phyloP scores from a whole-genome alignment of 2,888 invertebrate species.

The Cataglyphis altisquamis region DNA sequence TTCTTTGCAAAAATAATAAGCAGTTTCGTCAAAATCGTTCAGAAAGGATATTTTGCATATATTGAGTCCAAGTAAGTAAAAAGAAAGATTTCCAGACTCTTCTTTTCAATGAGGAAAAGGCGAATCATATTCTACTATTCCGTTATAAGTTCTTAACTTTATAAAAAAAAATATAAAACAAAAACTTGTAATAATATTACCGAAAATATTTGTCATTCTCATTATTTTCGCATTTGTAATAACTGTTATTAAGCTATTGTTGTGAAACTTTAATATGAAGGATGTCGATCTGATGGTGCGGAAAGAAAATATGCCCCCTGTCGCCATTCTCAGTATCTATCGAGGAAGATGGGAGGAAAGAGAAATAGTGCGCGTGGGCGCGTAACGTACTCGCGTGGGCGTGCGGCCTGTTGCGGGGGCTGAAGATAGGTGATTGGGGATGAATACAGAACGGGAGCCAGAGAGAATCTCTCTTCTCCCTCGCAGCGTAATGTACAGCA shows the following conservation, averaged over 20 bases:
- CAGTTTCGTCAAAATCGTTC: background rate
- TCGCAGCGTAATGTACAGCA: background rate
- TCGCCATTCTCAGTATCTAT: background rate
- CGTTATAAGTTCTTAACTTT: background rate
- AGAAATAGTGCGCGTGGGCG: slow-evolving; percentile 48
- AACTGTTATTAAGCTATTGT: background rate
- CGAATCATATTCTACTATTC: no score
- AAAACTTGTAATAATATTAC: no score
- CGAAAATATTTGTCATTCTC: background rate
- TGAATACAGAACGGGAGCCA: slow-evolving; percentile 58
- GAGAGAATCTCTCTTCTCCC: slow-evolving; percentile 39
- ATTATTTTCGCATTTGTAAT: slow-evolving; percentile 9
- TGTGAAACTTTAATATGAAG: background rate
- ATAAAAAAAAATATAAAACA: no score
- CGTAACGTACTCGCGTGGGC: slow-evolving; percentile 75
- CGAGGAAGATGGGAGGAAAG: background rate
- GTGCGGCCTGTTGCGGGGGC: slow-evolving; percentile 78
- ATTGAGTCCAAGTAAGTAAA: background rate
- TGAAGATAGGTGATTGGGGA: slow-evolving; percentile 59
- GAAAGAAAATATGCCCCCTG: slow-evolving; percentile 24
- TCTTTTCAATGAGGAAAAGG: background rate
- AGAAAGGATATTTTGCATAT: background rate
- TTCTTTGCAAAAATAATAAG: background rate
- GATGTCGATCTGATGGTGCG: slow-evolving; percentile 26
- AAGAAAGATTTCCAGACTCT: background rate